Evolutionary conservation across 2,797 vertebrate genomes (phyloP).

Genomic region (Leptatherina wallacei): DNA sequence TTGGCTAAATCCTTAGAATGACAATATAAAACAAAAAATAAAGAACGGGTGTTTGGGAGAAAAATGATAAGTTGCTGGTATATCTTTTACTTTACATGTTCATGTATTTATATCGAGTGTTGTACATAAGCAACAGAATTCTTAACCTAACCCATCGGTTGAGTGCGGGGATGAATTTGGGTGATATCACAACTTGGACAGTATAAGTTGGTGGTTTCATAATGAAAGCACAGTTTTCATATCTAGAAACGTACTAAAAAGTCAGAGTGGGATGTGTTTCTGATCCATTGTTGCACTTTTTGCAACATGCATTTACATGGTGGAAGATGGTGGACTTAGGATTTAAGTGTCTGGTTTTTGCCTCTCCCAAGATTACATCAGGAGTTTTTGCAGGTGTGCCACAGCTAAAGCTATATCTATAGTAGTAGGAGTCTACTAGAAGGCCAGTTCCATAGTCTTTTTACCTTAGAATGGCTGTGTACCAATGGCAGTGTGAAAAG

Average conservation of each 20-base stretch:
- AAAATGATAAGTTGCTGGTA: background rate
- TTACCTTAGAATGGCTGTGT: no score
- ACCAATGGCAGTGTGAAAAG: no score
- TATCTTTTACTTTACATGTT: background rate
- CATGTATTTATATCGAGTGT: no score
- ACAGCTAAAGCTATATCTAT: no score
- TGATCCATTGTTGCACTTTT: background rate
- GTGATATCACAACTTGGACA: background rate
- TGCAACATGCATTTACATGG: background rate
- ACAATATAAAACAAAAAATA: background rate
- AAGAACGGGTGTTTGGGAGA: background rate
- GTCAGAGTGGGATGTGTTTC: background rate
- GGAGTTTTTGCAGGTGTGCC: no score
- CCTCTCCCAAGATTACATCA: no score
- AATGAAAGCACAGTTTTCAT: background rate
- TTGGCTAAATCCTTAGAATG: background rate
- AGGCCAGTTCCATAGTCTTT: no score
- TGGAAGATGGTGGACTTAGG: background rate
- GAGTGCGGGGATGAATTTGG: background rate
- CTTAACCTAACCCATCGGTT: background rate
- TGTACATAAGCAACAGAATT: background rate
- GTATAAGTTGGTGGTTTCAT: background rate
- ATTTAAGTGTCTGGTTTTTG: background rate
- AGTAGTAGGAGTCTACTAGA: no score
- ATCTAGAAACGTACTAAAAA: background rate